A percentile compares a stretch with the other conserved stretches of the same genome.
Conservation (phyloP, 2,113 vertebrate species). For the Clarias macrocephalus region DNA sequence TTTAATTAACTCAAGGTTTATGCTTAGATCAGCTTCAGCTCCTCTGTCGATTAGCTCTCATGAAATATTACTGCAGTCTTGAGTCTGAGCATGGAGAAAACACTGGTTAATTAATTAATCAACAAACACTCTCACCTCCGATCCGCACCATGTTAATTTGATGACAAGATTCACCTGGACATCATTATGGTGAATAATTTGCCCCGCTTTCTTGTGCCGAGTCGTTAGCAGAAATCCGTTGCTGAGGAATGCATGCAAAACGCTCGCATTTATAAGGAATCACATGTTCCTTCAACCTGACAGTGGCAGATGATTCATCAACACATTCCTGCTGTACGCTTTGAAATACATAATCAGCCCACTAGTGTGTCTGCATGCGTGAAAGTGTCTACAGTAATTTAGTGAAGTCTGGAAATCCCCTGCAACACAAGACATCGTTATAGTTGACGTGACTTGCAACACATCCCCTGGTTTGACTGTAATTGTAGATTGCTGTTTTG, state of each 20-base stretch:
- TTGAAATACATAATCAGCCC: constrained; percentile 39
- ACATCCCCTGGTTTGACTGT: constrained; percentile 47
- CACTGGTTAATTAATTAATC: constrained; percentile 71
- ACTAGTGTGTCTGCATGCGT: constrained; percentile 16
- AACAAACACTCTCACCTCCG: constrained; percentile 64
- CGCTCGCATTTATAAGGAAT: constrained; percentile 38
- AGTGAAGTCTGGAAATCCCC: constrained; percentile 49
- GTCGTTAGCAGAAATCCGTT: constrained; percentile 33
- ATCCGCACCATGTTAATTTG: constrained; percentile 67
- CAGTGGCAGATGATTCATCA: constrained; percentile 42
- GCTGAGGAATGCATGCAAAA: constrained; percentile 39
- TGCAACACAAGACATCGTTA: constrained; percentile 31
- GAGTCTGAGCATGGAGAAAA: constrained; percentile 72
- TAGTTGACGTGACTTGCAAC: constrained; percentile 22
- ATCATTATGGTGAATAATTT: constrained; percentile 62
- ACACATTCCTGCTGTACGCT: constrained; percentile 42
- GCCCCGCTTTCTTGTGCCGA: constrained; percentile 41
- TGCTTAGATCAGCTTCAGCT: constrained; percentile 65
- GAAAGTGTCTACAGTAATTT: constrained; percentile 26
- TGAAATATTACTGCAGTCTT: constrained; percentile 74
- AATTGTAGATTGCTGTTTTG: constrained; percentile 45
- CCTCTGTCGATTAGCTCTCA: constrained; percentile 67
- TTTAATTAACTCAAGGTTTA: constrained; percentile 75
- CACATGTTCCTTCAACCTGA: constrained; percentile 31
- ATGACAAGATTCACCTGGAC: constrained; percentile 70